These are phyloP conservation scores for Bufo gargarizans DNA, from an alignment of 2,113 vertebrate genomes.

Conservation along the genomic window DNA sequence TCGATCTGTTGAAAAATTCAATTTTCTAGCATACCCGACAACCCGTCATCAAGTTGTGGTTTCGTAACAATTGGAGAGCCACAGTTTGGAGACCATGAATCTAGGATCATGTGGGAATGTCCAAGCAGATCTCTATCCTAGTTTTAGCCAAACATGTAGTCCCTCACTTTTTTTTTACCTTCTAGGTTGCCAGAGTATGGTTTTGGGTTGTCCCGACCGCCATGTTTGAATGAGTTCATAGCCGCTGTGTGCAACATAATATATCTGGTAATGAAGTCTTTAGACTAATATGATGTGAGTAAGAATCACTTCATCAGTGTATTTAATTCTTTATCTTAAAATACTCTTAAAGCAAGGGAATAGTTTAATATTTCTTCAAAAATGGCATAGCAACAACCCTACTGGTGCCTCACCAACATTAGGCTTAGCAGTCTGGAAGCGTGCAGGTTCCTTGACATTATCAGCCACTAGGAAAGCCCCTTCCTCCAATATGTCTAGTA, in stretches of 20 bases:
- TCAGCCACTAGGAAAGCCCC: constrained; percentile 91
- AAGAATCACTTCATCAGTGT: neutral
- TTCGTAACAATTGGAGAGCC: no score
- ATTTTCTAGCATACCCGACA: no score
- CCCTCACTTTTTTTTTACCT: neutral
- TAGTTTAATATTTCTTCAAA: neutral
- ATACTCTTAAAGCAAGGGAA: neutral
- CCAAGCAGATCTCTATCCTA: no score
- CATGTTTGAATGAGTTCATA: neutral
- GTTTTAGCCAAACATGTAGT: no score
- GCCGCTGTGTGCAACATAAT: neutral
- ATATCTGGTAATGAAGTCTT: neutral
- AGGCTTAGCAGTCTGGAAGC: constrained; percentile 81
- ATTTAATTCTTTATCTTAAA: neutral
- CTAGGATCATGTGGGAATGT: no score
- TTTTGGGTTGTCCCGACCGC: neutral
- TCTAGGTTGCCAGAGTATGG: neutral
- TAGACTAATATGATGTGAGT: neutral
- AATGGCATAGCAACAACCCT: neutral
- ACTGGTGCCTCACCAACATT: constrained; percentile 81
- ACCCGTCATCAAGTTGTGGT: no score
- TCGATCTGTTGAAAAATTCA: no score
- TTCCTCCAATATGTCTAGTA: constrained; percentile 89
- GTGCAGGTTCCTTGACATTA: constrained; percentile 87
- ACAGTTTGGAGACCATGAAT: no score